Base-by-base conservation (phyloP, 2,888 invertebrate genomes). In the Drosophila sordidapex region DNA sequence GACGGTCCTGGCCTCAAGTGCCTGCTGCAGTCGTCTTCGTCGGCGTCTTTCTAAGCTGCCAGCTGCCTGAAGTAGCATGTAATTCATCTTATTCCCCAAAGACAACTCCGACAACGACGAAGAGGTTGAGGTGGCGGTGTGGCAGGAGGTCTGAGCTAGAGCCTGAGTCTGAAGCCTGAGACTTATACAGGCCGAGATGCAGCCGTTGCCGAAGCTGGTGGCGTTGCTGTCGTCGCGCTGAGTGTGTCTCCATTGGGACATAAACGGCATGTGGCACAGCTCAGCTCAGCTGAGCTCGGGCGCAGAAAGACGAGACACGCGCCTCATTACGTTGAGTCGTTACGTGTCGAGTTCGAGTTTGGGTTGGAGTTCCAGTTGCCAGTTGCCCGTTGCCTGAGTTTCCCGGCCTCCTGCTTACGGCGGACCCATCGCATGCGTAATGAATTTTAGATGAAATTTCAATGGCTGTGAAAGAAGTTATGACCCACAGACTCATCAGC, bases 401-500 rank as follows among this genome's bases (percentile, higher is more conserved):
- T 38, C 8, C 38, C 43, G 5, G 21, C 43, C 43, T 13, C 2
- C 43, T 43, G 21, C 21, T 13, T 11, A 21, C 5, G 21, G 21
- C 31, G 40, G 21, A 18, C 57, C 33, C 33, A 33, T 10, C 57
- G 70, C 81, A 83, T 81, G 76, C 87, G 85, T 85, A 90, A 91
- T 90, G 91, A 90, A 88, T 90, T 91, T 89, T 82, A 90, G 82
- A 91, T 90, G 90, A 88, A 77, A 79, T 83, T 85, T 79, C 85
- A 87, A 83, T 83, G 83, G 79, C 78, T 61, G 71, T 74, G 58
- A 66, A 71, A 71, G 71, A 71, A 90, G 81, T 88, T 77, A 83
- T 86, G 72, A 56, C 63, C 81, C 68, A 66, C 43, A 76, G 69
- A 70, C 69, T 62, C 64, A 67, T 66, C 58, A 66, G 54, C n/a